Evolutionary conservation across 2,888 invertebrate genomes (phyloP).

Genomic region (Stictocephala bisonia): DNA sequence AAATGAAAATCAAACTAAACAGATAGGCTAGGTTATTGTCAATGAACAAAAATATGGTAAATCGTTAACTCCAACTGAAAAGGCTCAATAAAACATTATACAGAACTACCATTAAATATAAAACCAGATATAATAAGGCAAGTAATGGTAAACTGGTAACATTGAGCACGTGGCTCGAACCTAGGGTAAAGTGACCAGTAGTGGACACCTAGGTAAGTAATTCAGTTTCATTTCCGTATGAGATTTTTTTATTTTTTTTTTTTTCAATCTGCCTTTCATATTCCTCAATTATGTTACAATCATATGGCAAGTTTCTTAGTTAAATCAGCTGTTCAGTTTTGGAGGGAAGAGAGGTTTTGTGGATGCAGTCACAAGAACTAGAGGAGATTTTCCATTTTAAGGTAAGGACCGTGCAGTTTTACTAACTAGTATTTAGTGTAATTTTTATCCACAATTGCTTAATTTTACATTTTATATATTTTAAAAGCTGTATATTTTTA

Average conservation of each 20-base stretch:
- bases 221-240: too few species aligned
- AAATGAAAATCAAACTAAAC: too few species aligned
- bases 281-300: slow-evolving; percentile 1
- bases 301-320: not conserved
- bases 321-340: slow-evolving; percentile 21
- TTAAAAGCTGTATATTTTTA: too few species aligned
- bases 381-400: not conserved
- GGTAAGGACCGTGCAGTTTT: not conserved
- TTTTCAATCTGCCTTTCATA: not conserved
- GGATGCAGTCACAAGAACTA: not conserved
- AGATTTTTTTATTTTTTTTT: not conserved
- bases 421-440: not conserved
- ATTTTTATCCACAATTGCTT: not conserved
- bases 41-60: too few species aligned
- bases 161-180: too few species aligned
- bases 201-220: slow-evolving; percentile 12
- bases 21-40: too few species aligned
- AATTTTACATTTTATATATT: not conserved
- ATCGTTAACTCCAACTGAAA: too few species aligned
- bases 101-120: too few species aligned
- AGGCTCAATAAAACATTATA: too few species aligned
- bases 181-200: slow-evolving; percentile 6
- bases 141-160: too few species aligned
- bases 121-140: too few species aligned
- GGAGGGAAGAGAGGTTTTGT: not conserved